Evolutionary conservation across 1,140 invertebrate species (phyloP).

Genomic region (Batillaria attramentaria): DNA sequence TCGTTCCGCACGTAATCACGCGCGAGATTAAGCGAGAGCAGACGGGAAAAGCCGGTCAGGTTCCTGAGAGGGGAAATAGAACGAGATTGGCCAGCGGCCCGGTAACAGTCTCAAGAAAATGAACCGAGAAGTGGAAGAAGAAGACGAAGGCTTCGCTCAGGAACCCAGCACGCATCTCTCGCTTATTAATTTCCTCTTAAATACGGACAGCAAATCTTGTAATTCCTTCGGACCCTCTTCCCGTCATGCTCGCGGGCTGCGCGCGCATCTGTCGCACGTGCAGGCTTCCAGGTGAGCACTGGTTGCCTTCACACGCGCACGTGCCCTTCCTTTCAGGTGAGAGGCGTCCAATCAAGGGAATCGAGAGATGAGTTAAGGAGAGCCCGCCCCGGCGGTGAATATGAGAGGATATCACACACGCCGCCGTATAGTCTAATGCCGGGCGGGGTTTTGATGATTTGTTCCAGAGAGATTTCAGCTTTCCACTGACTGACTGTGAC

Average conservation of each 20-base stretch:
- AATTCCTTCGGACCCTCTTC: not conserved
- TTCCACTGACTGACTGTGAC: too few species aligned
- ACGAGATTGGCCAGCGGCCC: not conserved
- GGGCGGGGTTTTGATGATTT: not conserved
- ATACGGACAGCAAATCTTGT: slow-evolving; percentile 17
- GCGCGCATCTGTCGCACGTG: slow-evolving; percentile 9
- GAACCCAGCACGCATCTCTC: not conserved
- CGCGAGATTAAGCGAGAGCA: too few species aligned
- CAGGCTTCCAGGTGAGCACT: not conserved
- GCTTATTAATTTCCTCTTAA: slow-evolving; percentile 17
- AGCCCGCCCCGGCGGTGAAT: too few species aligned
- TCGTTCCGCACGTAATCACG: too few species aligned
- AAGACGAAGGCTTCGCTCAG: too few species aligned
- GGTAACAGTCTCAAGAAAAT: slow-evolving; percentile 1
- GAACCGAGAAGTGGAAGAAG: slow-evolving; percentile 1
- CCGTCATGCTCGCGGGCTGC: slow-evolving; percentile 5
- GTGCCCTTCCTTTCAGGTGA: slow-evolving; percentile 6
- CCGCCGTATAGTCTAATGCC: not conserved
- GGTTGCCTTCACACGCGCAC: not conserved
- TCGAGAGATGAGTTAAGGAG: not conserved
- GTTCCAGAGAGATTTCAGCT: not conserved
- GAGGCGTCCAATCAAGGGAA: slow-evolving; percentile 16
- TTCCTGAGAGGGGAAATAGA: slow-evolving; percentile 16
- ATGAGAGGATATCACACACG: not conserved
- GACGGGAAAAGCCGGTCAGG: too few species aligned